Evolutionary conservation across 2,888 invertebrate genomes (phyloP).

Genomic region (Ennomos quercinarius): DNA sequence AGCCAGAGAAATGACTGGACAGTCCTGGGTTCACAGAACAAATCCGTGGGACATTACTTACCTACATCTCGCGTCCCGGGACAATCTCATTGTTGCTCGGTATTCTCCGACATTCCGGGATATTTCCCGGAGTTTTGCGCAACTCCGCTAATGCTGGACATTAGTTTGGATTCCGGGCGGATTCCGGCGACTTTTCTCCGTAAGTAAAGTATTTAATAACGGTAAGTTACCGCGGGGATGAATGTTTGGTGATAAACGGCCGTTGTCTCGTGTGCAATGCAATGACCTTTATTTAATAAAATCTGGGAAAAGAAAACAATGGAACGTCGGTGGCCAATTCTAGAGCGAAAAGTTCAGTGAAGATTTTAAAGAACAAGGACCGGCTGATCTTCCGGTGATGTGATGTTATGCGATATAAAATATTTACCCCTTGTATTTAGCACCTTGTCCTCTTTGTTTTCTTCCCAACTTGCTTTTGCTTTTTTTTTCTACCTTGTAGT

Average conservation of each 20-base stretch:
- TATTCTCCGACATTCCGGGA: constrained; percentile 30
- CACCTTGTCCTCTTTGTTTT: too few relatives aligned
- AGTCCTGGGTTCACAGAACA: constrained; percentile 21
- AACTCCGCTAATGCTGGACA: constrained; percentile 55
- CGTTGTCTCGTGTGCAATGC: background rate
- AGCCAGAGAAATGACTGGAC: constrained; percentile 11
- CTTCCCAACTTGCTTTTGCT: too few relatives aligned
- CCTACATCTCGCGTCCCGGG: constrained; percentile 46
- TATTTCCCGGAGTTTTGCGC: constrained; percentile 33
- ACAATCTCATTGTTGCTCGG: constrained; percentile 48
- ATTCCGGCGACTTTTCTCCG: constrained; percentile 45
- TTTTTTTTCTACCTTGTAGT: too few relatives aligned
- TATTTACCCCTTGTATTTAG: too few relatives aligned
- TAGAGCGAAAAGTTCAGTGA: too few relatives aligned
- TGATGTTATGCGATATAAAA: too few relatives aligned
- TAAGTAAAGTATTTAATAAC: constrained; percentile 48
- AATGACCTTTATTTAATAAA: background rate
- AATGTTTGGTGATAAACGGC: constrained; percentile 22
- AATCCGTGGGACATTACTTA: constrained; percentile 38
- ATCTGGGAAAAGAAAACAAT: background rate
- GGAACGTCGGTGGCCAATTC: too few relatives aligned
- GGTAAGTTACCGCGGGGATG: constrained; percentile 17
- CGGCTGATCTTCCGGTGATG: background rate
- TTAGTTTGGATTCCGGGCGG: constrained; percentile 59
- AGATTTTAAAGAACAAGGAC: background rate